Percentiles rank a stretch among this genome's conserved stretches.
These are phyloP conservation scores for Pedionomus torquatus DNA, from an alignment of 2,113 vertebrate genomes.

Conservation along the genomic window DNA sequence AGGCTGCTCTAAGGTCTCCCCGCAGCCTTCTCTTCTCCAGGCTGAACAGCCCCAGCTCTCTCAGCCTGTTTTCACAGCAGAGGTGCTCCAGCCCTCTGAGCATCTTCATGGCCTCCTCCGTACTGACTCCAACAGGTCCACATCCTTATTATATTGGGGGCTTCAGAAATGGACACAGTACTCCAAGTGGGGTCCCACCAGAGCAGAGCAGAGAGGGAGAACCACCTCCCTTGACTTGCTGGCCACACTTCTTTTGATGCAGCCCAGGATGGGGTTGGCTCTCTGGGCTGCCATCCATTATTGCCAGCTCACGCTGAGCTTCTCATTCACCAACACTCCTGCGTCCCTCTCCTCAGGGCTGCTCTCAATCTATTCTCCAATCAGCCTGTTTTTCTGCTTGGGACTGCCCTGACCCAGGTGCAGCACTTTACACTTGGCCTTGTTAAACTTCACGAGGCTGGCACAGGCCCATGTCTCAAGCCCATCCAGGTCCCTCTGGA, in stretches of 20 bases:
- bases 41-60: background rate
- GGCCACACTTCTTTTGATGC: background rate
- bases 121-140: background rate
- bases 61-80: background rate
- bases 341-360: background rate
- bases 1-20: background rate
- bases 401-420: background rate
- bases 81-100: background rate
- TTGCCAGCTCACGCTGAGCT: background rate
- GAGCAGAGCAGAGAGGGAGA: background rate
- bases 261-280: background rate
- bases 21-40: background rate
- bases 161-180: background rate
- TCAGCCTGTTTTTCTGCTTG: background rate
- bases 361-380: background rate
- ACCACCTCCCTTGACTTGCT: background rate
- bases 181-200: background rate
- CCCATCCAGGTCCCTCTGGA: background rate
- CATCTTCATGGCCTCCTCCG: background rate
- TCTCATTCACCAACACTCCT: background rate
- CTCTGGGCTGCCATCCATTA: background rate
- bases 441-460: background rate
- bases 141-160: background rate
- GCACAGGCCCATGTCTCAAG: background rate
- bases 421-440: background rate